These are phyloP conservation scores for Troilus luridus DNA, from an alignment of 2,888 invertebrate genomes.

Conservation along the genomic window DNA sequence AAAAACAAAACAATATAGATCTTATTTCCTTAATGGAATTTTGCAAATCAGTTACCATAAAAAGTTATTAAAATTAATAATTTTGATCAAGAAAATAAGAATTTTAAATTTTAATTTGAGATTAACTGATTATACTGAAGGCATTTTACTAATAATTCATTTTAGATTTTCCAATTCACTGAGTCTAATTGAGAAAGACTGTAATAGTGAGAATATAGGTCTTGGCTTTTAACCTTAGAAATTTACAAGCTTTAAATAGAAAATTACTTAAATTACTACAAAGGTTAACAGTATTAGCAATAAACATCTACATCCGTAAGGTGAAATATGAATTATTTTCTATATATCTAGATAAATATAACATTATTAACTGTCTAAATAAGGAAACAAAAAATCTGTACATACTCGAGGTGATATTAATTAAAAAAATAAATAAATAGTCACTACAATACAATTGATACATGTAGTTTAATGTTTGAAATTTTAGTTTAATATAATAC, in stretches of 20 bases:
- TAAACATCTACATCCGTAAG: neutral
- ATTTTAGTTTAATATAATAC: neutral
- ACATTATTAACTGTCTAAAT: neutral
- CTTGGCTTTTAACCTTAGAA: slow-evolving; percentile 17
- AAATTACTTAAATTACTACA: neutral
- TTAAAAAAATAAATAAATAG: neutral
- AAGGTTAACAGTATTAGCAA: neutral
- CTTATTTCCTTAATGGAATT: neutral
- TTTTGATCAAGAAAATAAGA: neutral
- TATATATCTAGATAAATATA: neutral
- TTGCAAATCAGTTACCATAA: neutral
- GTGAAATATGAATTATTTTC: neutral
- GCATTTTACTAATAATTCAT: neutral
- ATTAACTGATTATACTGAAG: neutral
- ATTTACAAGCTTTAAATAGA: slow-evolving; percentile 16
- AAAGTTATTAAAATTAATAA: neutral
- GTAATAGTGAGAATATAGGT: slow-evolving; percentile 45
- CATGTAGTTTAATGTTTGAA: neutral
- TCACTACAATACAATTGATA: neutral
- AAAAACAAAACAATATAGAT: neutral
- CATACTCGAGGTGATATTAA: neutral
- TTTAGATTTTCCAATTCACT: neutral
- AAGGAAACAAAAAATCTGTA: slow-evolving; percentile 11
- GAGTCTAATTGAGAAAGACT: slow-evolving; percentile 40
- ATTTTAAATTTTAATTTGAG: neutral